Evolutionary conservation across 2,113 vertebrate genomes (phyloP), one percentile per base, ranked within the genome.

Genomic region (Pao palembangensis): DNA sequence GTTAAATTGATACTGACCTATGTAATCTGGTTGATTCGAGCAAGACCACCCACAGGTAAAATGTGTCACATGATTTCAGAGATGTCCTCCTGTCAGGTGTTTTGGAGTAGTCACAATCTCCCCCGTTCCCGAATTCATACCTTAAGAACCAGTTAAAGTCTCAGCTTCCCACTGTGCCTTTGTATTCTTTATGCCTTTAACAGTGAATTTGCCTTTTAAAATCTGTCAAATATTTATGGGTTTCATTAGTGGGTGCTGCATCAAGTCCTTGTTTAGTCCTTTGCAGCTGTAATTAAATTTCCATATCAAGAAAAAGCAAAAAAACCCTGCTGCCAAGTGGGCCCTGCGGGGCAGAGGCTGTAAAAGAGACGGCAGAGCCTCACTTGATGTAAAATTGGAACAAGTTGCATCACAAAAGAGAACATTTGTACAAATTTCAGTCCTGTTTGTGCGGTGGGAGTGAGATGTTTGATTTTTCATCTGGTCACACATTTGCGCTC

Each of bases 1-100:
- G 2, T 72, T 67, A 76, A 82, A 85, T 79, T 86, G 79, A 79
- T 85, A 79, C 83, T 80, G 84, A 85, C 42, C 62, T 16, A n/a
- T 78, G 79, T 76, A 49, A 71, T 76, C 50, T 81, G 46, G 20
- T 58, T 55, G 71, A 38, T 57, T 48, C 57, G 47, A 59, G 65
- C 52, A 21, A 41, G 58, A 21, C 23, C 38, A 51, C 58, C 58
- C 15, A 11, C 52, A 71, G 69, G 65, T 75, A 54, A 69, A 79
- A 64, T 69, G 57, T 55, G 43, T 25, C 16, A 34, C 10, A 48
- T 47, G 23, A 62, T 78, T 34, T 51, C 52, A 58, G 17, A 54
- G 69, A 55, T 60, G 34, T 54, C 31, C 6, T 18, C 53, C 48
- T 54, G 51, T 48, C 34, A 43, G 42, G 52, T n/a, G 47, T 19